Base-by-base conservation (phyloP, 2,888 invertebrate genomes). In the Shargacucullia verbasci region DNA sequence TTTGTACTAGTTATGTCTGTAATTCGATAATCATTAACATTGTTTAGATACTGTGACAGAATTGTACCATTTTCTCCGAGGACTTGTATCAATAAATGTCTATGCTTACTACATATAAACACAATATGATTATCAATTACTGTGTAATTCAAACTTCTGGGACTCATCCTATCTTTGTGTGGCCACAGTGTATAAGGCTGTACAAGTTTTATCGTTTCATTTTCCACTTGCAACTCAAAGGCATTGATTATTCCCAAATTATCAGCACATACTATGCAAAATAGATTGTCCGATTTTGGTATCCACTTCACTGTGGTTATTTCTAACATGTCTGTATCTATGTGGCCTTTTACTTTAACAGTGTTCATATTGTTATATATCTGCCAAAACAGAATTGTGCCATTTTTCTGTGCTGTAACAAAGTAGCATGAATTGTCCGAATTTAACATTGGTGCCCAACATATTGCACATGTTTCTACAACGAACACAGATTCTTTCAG, bases 1-100 rank as follows among this genome's bases (percentile, higher is more conserved):
- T 64, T 50, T 1, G 70, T 55, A 43, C 81, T 79, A 3, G 64
- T 74, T 12, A 93, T 79, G 39, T 74, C 75, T 31, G 86, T 80
- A 49, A 93, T 89, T 78, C 79, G 82, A 37, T 87, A 71, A 73
- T 93, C 93, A 76, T 91, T 91, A 0, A 92, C 58, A 59, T 88
- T 88, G 31, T 83, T 79, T 0, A 87, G 40, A 64, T 73, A 75
- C 58, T 91, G 82, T 5, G 81, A 78, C 29, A 88, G 8, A 5
- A 87, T 58, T 39, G 79, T 82, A 39, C 80, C 81, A 10, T 82
- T 59, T 9, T 74, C 53, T 59, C 88, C 83, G 25, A 91, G 62
- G 53, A 87, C 52, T 62, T 86, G 80, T 7, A 82, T 62, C 1
- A 92, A 33, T 47, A 94, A 70, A 82, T 92, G 88, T 76, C 92